These are phyloP conservation scores for Poeciliopsis retropinna DNA, from an alignment of 2,113 vertebrate species.

Conservation along the genomic window DNA sequence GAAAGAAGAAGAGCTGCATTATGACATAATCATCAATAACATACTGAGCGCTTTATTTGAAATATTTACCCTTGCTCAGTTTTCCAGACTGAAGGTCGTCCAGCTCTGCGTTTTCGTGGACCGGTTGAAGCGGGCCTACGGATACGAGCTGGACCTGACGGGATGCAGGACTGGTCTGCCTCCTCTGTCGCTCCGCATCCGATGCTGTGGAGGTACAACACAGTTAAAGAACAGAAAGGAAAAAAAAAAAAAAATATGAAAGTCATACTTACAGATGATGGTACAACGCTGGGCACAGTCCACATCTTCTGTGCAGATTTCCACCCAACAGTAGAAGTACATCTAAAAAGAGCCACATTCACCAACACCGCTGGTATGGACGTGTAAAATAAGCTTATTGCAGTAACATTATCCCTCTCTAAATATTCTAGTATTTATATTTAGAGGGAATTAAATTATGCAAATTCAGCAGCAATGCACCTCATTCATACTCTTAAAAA, in stretches of 20 bases:
- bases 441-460: not conserved
- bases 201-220: constrained; percentile 40
- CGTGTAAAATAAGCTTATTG: not conserved
- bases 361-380: not conserved
- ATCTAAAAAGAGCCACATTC: constrained; percentile 46
- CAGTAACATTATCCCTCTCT: not conserved
- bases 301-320: constrained; percentile 60
- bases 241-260: not conserved
- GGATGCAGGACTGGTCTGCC: constrained; percentile 21
- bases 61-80: constrained; percentile 27
- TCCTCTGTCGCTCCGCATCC: constrained; percentile 46
- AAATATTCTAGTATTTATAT: not conserved
- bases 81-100: constrained; percentile 4
- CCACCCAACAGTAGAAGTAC: constrained; percentile 79
- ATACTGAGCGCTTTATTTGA: not conserved
- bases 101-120: constrained; percentile 32
- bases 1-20: not conserved
- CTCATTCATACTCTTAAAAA: too few relatives aligned
- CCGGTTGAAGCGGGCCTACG: constrained; percentile 60
- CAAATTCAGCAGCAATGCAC: not conserved
- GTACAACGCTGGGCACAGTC: constrained; percentile 66
- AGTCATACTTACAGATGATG: constrained; percentile 57
- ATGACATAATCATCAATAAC: not conserved
- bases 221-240: not conserved
- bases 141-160: constrained; percentile 53